Conservation (phyloP, 2,888 invertebrate genomes). For the Drosophila hamatofila region DNA sequence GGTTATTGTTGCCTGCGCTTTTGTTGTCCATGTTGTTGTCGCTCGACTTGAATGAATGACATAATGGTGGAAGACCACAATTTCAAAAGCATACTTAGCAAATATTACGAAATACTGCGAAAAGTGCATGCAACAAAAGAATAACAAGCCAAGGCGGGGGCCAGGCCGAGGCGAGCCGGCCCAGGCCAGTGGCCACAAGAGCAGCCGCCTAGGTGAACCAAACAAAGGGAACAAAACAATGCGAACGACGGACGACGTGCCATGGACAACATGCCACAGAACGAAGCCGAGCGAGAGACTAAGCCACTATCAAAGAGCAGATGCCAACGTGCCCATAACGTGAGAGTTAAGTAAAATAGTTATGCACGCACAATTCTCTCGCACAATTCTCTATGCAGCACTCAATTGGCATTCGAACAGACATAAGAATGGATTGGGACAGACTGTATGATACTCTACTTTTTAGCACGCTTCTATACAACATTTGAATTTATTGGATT, state of each 20-base stretch:
- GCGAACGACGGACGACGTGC: slow-evolving; percentile 65
- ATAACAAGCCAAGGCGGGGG: slow-evolving; percentile 47
- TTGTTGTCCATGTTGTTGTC: slow-evolving; percentile 57
- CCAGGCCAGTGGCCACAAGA: slow-evolving; percentile 45
- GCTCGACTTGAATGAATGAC: slow-evolving; percentile 71
- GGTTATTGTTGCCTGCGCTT: slow-evolving; percentile 50
- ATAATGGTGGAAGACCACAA: slow-evolving; percentile 81
- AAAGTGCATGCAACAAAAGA: slow-evolving; percentile 80
- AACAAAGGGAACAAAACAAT: slow-evolving; percentile 72
- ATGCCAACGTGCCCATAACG: slow-evolving; percentile 45
- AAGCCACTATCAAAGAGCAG: slow-evolving; percentile 19
- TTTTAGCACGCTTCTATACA: no score
- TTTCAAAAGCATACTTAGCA: slow-evolving; percentile 79
- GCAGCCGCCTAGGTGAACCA: slow-evolving; percentile 64
- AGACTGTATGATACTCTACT: neutral
- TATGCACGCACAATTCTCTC: neutral
- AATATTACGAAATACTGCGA: slow-evolving; percentile 79
- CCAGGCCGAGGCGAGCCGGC: slow-evolving; percentile 1
- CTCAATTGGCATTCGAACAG: neutral
- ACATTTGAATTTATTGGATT: no score
- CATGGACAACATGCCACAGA: slow-evolving; percentile 58
- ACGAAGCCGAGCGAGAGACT: slow-evolving; percentile 23
- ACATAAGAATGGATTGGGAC: neutral
- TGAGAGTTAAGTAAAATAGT: slow-evolving; percentile 14
- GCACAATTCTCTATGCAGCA: neutral